Evolutionary conservation across 1,140 invertebrate species (phyloP), one percentile per base, ranked within the genome.

Genomic region (Drosophila nannoptera): DNA sequence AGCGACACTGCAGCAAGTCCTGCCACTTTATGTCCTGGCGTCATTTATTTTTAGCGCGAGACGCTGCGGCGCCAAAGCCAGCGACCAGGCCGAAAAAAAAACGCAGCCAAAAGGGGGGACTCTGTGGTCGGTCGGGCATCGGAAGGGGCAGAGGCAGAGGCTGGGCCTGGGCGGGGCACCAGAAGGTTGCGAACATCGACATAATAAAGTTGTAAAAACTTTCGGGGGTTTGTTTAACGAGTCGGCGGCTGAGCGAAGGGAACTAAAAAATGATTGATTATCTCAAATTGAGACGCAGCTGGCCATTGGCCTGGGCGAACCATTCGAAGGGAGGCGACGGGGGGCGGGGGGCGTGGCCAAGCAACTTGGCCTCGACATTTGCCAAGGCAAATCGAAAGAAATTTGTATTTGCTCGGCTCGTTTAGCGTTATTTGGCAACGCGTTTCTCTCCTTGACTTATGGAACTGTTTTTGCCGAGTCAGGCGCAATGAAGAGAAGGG

Each of bases 1-100:
- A 8, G 59, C 53, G 14, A 22, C 56, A 38, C 46, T 62, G 66
- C 59, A 72, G 69, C 53, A 49, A 9, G 32, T 12, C 46, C 32
- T 33, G n/a, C 9, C 32, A 55, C 67, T 68, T 63, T 75, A 45
- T 63, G 58, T 33, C 56, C 61, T 69, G 54, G 56, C 54, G 66
- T 78, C 75, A 74, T 78, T 82, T 82, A 73, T 82, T 83, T 78
- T 82, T 82, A 78, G 59, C 74, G 50, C 65, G 75, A 86, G 81
- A 86, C 81, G 70, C 48, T 45, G 77, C 36, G 81, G 74, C 81
- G 77, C 81, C 81, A 81, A 69, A 12, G 36, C 11, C 53, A 64
- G 40, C 68, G 73, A 56, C 11, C 50, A 31, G 58, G 29, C 50
- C 70, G 59, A 77, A 81, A 77, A 53, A 77, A 81, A 77, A 53